These are phyloP conservation scores for Pristionchus arcanus DNA, from an alignment of 2,888 invertebrate genomes.

Conservation along the genomic window DNA sequence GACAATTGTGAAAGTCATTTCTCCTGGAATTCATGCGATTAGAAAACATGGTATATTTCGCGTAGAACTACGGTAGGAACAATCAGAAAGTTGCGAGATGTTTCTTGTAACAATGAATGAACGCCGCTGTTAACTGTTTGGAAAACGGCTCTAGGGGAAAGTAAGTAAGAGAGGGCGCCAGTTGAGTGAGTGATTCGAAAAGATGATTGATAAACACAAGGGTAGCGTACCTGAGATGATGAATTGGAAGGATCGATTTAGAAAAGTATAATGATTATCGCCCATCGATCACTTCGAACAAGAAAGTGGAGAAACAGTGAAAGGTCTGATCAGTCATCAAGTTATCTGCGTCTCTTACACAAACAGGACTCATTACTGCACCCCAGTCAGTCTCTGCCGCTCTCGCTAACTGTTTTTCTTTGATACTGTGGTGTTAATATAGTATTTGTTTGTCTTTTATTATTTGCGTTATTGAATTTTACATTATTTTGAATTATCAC, in stretches of 20 bases:
- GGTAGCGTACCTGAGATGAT: not conserved
- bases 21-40: not conserved
- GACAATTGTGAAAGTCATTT: not conserved
- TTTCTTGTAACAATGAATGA: not conserved
- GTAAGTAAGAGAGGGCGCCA: conserved; percentile 2
- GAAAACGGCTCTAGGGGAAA: not conserved
- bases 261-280: not conserved
- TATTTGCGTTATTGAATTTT: too few species aligned
- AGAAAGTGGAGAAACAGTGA: not conserved
- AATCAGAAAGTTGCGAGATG: not conserved
- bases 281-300: not conserved
- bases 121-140: conserved; percentile 1
- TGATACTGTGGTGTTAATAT: too few species aligned
- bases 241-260: not conserved
- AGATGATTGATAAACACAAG: conserved; percentile 42
- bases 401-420: too few species aligned
- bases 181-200: conserved; percentile 9
- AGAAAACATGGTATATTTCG: not conserved
- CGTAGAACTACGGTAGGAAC: not conserved
- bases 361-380: too few species aligned
- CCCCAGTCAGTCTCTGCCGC: too few species aligned
- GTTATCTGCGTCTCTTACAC: too few species aligned
- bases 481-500: too few species aligned
- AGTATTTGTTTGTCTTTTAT: too few species aligned
- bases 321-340: too few species aligned